Base-by-base conservation (phyloP, 2,888 invertebrate species). In the Morpho deidamia region DNA sequence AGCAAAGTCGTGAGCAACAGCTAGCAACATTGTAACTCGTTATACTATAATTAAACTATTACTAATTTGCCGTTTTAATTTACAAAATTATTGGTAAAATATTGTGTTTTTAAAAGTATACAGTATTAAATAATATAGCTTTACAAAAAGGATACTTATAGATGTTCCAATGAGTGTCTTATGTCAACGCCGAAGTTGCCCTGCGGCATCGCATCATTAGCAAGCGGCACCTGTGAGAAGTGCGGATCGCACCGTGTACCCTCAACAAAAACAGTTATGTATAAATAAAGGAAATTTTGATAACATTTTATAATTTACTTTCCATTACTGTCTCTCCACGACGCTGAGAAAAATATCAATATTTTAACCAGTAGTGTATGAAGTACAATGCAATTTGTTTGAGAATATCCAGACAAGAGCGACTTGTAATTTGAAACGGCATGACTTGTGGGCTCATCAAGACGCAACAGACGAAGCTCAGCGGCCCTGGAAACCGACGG, bases 401-500 rank as follows among this genome's bases (percentile, higher is more conserved):
- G 59, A 44, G 35, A 42, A 44, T 39, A 41, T 61, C 60, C 47
- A 59, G 41, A 57, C 59, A 67, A 73, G 69, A 70, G 74, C 71
- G 64, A 68, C 72, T 64, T 72, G 75, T 79, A 78, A 78, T 76
- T 72, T 69, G 76, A 73, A 78, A 75, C 72, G 69, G 74, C 74
- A 73, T 74, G 76, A 76, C 76, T 69, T 81, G 80, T 73, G 78
- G 68, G 75, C 72, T 76, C 76, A 75, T 73, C 73, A 75, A 76
- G 76, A 73, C 72, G 67, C 70, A 72, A 72, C 68, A 71, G 72
- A 69, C 69, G 66, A 71, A 74, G 71, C 70, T 66, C 70, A 66
- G 70, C 73, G 66, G 73, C 76, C 76, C 78, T 73, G 72, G 72
- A 81, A 81, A 72, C 76, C 74, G 74, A 71, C 72, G 74, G 74